Conservation (phyloP, 2,888 invertebrate genomes). For the Eurytoma californica region DNA sequence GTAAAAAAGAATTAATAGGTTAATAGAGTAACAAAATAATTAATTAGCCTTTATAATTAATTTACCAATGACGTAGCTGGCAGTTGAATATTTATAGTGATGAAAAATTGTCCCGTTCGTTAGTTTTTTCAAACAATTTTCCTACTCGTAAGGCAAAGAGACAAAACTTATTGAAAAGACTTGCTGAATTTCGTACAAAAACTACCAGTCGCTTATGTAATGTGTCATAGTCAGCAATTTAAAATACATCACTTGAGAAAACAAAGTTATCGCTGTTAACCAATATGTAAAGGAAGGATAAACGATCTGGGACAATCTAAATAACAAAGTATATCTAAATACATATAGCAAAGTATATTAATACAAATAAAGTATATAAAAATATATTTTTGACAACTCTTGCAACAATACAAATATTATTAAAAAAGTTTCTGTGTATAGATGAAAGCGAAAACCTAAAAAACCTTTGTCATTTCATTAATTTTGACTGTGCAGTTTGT, state of each 20-base stretch:
- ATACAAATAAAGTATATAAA: constrained; percentile 61
- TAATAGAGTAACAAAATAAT: constrained; percentile 74
- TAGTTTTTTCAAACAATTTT: constrained; percentile 63
- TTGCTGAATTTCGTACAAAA: constrained; percentile 52
- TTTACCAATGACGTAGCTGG: constrained; percentile 64
- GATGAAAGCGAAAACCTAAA: constrained; percentile 30
- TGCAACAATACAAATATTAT: constrained; percentile 66
- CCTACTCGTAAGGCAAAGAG: constrained; percentile 4
- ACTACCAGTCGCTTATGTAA: constrained; percentile 25
- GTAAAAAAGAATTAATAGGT: constrained; percentile 65
- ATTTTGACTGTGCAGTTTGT: constrained; percentile 31
- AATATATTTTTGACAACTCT: constrained; percentile 71
- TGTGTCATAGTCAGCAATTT: constrained; percentile 2
- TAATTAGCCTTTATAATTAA: constrained; percentile 70
- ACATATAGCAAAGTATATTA: constrained; percentile 63
- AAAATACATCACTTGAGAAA: constrained; percentile 18
- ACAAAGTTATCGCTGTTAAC: background rate
- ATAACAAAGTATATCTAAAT: constrained; percentile 44
- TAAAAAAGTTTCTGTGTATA: constrained; percentile 64
- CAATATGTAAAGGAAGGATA: constrained; percentile 15
- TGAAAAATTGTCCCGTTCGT: constrained; percentile 67
- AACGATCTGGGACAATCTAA: constrained; percentile 54
- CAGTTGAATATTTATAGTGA: constrained; percentile 70
- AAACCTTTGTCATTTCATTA: constrained; percentile 19
- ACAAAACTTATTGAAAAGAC: constrained; percentile 36